phyloP scores from a whole-genome alignment of 2,797 vertebrate genomes.

The Crenichthys baileyi region DNA sequence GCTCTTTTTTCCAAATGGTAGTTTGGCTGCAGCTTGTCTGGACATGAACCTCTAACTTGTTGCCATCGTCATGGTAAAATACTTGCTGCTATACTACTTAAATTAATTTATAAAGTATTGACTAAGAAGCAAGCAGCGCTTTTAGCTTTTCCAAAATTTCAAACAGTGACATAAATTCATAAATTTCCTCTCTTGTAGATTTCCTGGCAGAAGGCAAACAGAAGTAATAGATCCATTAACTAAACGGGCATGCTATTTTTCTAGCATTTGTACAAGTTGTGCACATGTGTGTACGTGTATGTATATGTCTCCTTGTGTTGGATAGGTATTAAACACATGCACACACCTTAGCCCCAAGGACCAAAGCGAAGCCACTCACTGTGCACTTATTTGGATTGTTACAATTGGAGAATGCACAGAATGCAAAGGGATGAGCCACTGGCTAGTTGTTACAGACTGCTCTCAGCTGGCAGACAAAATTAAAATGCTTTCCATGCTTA shows the following conservation, averaged over 20 bases:
- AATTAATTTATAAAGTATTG: constrained; percentile 4
- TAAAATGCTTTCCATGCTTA: constrained; percentile 15
- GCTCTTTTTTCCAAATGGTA: constrained; percentile 35
- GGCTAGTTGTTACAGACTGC: constrained; percentile 44
- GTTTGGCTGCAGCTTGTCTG: constrained; percentile 57
- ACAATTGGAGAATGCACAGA: constrained; percentile 47
- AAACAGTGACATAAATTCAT: not conserved
- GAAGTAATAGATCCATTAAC: constrained; percentile 20
- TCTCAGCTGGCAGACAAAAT: constrained; percentile 25
- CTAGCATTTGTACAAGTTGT: constrained; percentile 23
- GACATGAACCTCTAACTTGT: constrained; percentile 55
- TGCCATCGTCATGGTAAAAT: constrained; percentile 37
- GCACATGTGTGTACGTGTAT: constrained; percentile 22
- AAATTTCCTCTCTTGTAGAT: not conserved
- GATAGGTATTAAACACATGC: constrained; percentile 58
- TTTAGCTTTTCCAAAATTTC: not conserved
- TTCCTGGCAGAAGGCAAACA: not conserved
- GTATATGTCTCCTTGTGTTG: constrained; percentile 57
- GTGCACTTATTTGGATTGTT: constrained; percentile 59
- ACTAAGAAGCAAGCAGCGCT: constrained; percentile 3
- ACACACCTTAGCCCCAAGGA: constrained; percentile 65
- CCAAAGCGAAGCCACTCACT: constrained; percentile 46
- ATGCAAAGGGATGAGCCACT: constrained; percentile 43
- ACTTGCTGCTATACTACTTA: not conserved
- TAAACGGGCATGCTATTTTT: constrained; percentile 18